Evolutionary conservation across 2,797 vertebrate genomes (phyloP).

Genomic region (Smutsia temminckii): DNA sequence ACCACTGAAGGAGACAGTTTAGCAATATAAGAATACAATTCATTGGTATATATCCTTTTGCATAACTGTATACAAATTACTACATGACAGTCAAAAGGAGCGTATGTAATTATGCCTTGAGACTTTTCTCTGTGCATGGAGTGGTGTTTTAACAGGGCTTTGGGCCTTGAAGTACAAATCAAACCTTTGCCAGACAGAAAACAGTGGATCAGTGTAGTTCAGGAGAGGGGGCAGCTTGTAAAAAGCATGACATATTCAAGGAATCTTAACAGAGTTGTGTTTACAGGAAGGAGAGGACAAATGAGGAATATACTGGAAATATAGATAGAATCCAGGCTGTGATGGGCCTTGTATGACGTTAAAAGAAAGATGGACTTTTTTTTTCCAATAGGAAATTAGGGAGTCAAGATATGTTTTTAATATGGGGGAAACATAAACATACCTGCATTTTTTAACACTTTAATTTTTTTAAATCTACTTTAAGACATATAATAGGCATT

Average conservation of each 20-base stretch:
- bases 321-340: accelerated
- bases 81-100: accelerated
- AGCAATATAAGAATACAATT: neutral
- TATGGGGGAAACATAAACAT: neutral
- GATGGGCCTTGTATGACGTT: neutral
- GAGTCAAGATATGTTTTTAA: neutral
- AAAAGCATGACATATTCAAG: neutral
- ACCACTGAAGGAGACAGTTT: neutral
- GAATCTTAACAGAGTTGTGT: neutral
- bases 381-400: neutral
- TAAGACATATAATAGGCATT: neutral
- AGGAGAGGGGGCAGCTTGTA: neutral
- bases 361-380: neutral
- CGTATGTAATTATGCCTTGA: neutral
- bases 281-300: neutral
- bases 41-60: neutral
- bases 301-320: neutral
- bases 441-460: neutral
- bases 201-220: neutral
- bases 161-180: neutral
- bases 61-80: neutral
- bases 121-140: neutral
- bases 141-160: neutral
- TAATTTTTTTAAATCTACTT: neutral
- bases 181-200: neutral